phyloP scores from a whole-genome alignment of 2,888 invertebrate species.

The Omphaloscelis lunosa region DNA sequence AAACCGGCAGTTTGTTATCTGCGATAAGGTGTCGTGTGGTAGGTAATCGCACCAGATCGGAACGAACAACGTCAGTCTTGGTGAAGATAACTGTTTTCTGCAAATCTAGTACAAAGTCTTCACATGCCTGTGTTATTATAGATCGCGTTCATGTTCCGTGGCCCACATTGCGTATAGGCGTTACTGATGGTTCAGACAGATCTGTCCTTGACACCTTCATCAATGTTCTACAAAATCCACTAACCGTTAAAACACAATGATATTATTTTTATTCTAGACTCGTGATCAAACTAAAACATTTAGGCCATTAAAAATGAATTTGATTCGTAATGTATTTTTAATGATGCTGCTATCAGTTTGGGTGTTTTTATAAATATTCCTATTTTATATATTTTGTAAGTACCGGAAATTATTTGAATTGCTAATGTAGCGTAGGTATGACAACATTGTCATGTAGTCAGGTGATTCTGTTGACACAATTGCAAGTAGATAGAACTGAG shows the following conservation, averaged over 20 bases:
- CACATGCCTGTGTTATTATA: constrained; percentile 36
- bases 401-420: constrained; percentile 55
- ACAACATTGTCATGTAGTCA: constrained; percentile 50
- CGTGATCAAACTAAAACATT: constrained; percentile 37
- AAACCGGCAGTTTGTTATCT: constrained; percentile 59
- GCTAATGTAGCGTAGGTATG: constrained; percentile 35
- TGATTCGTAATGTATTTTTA: constrained; percentile 67
- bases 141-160: constrained; percentile 37
- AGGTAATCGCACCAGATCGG: constrained; percentile 57
- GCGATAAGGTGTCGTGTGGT: constrained; percentile 57
- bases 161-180: constrained; percentile 19
- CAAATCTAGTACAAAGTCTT: constrained; percentile 55
- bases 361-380: constrained; percentile 40
- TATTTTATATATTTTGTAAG: constrained; percentile 38
- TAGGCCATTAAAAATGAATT: constrained; percentile 47
- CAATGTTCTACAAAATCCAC: constrained; percentile 11
- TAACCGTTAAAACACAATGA: constrained; percentile 16
- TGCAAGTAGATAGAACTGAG: constrained; percentile 40
- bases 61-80: constrained; percentile 42
- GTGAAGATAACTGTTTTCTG: constrained; percentile 61
- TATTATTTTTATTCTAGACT: constrained; percentile 34
- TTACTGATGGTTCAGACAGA: constrained; percentile 3
- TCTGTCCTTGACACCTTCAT: constrained; percentile 40
- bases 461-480: constrained; percentile 46
- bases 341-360: constrained; percentile 56